Evolutionary conservation across 1,140 invertebrate species (phyloP).

Genomic region (Sitophilus oryzae): DNA sequence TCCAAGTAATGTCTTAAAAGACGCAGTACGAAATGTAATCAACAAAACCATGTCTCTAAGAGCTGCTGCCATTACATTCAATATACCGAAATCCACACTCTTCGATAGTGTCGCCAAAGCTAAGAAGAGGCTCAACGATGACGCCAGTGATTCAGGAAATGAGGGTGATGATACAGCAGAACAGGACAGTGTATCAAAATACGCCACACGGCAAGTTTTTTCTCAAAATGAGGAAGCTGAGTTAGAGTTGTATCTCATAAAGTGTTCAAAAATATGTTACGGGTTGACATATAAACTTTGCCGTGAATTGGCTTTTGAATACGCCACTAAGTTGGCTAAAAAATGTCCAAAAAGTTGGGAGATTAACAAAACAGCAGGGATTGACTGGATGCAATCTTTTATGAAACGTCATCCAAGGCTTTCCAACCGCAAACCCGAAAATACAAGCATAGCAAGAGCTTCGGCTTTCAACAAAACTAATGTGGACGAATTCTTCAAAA

Average conservation of each 20-base stretch:
- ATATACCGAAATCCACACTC: too few species aligned
- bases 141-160: too few species aligned
- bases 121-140: too few species aligned
- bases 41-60: too few species aligned
- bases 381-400: constrained; percentile 41
- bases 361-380: constrained; percentile 34
- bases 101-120: too few species aligned
- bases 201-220: constrained; percentile 19
- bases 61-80: too few species aligned
- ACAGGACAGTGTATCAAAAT: too few species aligned
- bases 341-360: constrained; percentile 38
- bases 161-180: too few species aligned
- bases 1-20: too few species aligned
- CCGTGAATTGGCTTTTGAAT: constrained; percentile 33
- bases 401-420: constrained; percentile 35
- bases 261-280: constrained; percentile 28
- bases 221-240: constrained; percentile 24
- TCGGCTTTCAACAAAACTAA: constrained; percentile 43
- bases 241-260: constrained; percentile 26
- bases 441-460: constrained; percentile 39
- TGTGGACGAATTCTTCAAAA: constrained; percentile 39
- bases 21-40: too few species aligned
- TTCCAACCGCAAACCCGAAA: constrained; percentile 35
- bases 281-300: constrained; percentile 27
- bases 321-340: constrained; percentile 24